Conservation (phyloP, 2,797 vertebrate species). For the Poecilia velifera region DNA sequence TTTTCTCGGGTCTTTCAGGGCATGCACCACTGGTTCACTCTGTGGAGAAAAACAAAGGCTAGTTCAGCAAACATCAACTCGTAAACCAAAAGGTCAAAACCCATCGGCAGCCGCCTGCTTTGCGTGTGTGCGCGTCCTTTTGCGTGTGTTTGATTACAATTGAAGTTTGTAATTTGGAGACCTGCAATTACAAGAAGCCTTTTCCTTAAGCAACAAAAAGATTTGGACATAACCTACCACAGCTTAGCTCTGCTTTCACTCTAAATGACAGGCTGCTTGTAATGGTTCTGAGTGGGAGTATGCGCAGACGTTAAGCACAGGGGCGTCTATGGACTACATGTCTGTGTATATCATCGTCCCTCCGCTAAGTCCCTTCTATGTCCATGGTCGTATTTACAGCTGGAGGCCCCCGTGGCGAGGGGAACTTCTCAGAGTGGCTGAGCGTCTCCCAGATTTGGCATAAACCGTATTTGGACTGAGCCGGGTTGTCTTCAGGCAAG, state of each 20-base stretch:
- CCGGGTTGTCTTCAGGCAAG: slow-evolving; percentile 46
- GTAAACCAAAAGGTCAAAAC: not conserved
- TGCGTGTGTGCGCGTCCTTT: not conserved
- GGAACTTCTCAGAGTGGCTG: slow-evolving; percentile 45
- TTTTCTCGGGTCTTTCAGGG: slow-evolving; percentile 72
- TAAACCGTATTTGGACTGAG: slow-evolving; percentile 27
- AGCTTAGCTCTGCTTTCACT: slow-evolving; percentile 46
- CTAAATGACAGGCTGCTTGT: slow-evolving; percentile 30
- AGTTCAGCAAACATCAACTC: slow-evolving; percentile 10
- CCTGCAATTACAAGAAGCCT: not conserved
- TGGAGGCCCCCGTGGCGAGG: slow-evolving; percentile 42
- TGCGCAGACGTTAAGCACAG: not conserved
- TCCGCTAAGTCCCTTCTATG: slow-evolving; percentile 14
- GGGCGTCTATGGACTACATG: not conserved
- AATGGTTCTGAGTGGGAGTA: slow-evolving; percentile 6
- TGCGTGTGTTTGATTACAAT: slow-evolving; percentile 1
- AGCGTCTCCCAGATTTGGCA: slow-evolving; percentile 45
- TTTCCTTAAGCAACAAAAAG: slow-evolving; percentile 1
- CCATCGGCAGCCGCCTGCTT: not conserved
- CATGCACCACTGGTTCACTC: slow-evolving; percentile 79
- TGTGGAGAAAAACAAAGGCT: slow-evolving; percentile 45
- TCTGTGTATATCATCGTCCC: slow-evolving; percentile 22
- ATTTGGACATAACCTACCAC: slow-evolving; percentile 34
- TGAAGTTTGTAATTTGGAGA: slow-evolving; percentile 8
- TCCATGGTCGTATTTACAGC: not conserved